Conservation (phyloP, 2,113 vertebrate genomes). For the Picathartes gymnocephalus region DNA sequence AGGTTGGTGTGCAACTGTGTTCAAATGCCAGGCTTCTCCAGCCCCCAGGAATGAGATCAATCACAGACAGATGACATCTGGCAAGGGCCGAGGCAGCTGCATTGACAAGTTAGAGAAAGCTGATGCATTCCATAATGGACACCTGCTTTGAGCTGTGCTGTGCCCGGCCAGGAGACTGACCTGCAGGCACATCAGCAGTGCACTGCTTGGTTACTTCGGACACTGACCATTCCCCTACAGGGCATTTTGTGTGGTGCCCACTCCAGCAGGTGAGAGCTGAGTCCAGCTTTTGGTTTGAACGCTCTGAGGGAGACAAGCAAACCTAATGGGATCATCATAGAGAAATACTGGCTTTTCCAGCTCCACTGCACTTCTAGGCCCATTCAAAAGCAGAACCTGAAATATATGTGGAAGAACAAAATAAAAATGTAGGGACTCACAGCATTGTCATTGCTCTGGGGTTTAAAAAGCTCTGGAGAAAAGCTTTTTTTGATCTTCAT, state of each 20-base stretch:
- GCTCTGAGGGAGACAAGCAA: background rate
- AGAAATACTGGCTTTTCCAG: background rate
- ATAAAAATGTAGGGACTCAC: background rate
- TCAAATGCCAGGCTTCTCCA: background rate
- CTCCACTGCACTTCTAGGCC: background rate
- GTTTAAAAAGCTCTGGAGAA: background rate
- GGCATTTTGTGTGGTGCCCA: fast-evolving
- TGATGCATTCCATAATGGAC: background rate
- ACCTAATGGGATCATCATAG: background rate
- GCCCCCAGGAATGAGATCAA: background rate
- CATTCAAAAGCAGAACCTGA: background rate
- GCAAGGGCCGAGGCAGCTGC: background rate
- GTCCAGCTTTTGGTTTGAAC: background rate
- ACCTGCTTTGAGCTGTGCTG: background rate
- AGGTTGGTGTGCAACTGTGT: background rate
- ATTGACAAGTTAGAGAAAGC: background rate
- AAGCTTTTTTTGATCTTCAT: background rate
- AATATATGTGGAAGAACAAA: background rate
- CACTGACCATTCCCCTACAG: background rate
- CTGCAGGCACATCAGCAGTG: background rate
- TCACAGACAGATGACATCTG: background rate
- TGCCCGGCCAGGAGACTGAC: background rate
- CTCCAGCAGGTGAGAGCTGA: background rate
- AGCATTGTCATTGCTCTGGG: background rate
- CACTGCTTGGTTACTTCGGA: fast-evolving